These are phyloP conservation scores for Salticus scenicus DNA, from an alignment of 2,888 invertebrate genomes.

Conservation along the genomic window DNA sequence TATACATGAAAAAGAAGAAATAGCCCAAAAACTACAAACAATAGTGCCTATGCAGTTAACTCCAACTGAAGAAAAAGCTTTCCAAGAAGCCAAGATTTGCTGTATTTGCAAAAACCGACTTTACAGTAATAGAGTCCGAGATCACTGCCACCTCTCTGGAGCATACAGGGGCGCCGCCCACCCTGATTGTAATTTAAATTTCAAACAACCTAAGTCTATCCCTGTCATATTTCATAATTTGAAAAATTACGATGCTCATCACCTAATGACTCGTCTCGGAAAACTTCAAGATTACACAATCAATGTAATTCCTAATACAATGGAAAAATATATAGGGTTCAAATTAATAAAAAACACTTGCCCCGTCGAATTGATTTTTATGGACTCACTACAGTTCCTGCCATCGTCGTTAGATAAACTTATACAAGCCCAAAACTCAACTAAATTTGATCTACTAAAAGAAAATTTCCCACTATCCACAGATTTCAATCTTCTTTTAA, in stretches of 20 bases:
- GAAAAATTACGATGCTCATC: too few relatives aligned
- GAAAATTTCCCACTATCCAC: neutral
- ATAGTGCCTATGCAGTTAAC: neutral
- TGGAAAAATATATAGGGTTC: neutral
- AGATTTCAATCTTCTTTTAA: neutral
- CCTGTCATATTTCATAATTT: too few relatives aligned
- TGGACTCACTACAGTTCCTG: neutral
- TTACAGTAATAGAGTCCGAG: neutral
- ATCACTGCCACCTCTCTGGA: neutral
- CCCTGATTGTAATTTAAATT: neutral
- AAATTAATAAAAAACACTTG: neutral
- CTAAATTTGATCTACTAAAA: neutral
- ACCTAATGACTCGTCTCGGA: too few relatives aligned
- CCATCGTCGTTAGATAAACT: neutral
- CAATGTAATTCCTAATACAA: neutral
- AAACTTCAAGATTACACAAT: neutral
- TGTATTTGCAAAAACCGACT: neutral
- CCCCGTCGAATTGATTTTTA: neutral
- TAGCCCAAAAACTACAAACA: neutral
- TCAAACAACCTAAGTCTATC: too few relatives aligned
- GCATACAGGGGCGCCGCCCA: neutral
- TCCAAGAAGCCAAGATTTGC: neutral
- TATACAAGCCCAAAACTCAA: neutral
- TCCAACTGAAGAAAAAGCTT: neutral
- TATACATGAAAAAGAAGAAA: neutral